phyloP scores from a whole-genome alignment of 2,797 vertebrate species.

The Sarcophilus harrisii region DNA sequence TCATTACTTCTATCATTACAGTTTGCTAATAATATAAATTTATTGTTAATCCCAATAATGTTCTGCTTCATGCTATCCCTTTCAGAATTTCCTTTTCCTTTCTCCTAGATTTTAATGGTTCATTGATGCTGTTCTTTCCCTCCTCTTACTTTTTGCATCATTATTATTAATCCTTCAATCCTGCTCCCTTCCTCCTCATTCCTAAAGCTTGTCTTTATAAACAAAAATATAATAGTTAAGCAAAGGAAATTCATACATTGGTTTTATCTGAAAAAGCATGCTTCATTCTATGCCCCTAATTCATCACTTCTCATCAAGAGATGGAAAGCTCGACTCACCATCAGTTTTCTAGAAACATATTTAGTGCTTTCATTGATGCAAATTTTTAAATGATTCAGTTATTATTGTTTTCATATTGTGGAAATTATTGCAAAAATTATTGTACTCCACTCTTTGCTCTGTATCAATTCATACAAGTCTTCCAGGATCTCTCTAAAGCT shows the following conservation, averaged over 20 bases:
- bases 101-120: background rate
- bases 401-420: background rate
- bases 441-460: background rate
- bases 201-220: background rate
- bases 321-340: background rate
- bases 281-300: background rate
- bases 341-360: background rate
- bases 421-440: background rate
- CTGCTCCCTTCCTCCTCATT: background rate
- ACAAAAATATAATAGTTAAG: background rate
- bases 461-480: background rate
- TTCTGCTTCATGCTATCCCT: background rate
- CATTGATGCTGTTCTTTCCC: background rate
- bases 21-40: background rate
- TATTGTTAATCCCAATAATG: background rate
- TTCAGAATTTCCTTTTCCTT: background rate
- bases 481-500: background rate
- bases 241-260: background rate
- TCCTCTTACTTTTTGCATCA: background rate
- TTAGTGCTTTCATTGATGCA: background rate
- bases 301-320: background rate
- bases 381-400: background rate
- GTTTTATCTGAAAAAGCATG: background rate
- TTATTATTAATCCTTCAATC: background rate
- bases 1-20: background rate